Evolutionary conservation across 2,888 invertebrate species (phyloP).

Genomic region (Meta bourneti): DNA sequence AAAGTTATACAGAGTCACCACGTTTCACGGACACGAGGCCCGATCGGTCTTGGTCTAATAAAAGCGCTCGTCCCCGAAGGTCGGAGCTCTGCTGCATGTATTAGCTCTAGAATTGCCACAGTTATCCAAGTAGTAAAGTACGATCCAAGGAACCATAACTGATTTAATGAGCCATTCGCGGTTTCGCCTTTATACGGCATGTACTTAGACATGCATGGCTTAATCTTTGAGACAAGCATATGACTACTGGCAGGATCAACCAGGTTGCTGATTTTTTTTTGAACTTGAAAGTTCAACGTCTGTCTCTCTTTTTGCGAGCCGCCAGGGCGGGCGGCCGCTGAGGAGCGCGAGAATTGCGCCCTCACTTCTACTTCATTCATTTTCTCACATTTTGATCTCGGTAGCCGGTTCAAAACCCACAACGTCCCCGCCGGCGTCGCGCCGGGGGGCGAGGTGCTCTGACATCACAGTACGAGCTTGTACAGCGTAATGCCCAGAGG

Average conservation of each 20-base stretch:
- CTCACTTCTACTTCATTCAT: too few species aligned
- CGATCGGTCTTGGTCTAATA: constrained; percentile 84
- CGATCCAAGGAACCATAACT: constrained; percentile 84
- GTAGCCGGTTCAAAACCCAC: too few species aligned
- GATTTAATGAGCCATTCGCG: constrained; percentile 85
- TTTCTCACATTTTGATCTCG: too few species aligned
- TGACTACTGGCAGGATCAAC: constrained; percentile 85
- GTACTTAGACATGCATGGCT: constrained; percentile 86
- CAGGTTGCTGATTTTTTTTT: too few species aligned
- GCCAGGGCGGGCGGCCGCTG: too few species aligned
- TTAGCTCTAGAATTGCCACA: constrained; percentile 87
- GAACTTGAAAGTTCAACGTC: too few species aligned
- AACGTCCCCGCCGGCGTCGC: too few species aligned
- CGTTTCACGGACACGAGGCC: constrained; percentile 65
- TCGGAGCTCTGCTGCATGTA: constrained; percentile 84
- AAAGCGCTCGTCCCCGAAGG: constrained; percentile 82
- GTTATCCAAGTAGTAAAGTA: constrained; percentile 85
- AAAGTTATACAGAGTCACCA: constrained; percentile 72
- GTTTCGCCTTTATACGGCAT: constrained; percentile 84
- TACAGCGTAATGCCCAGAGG: too few species aligned
- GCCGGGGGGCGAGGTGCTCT: too few species aligned
- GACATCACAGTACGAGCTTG: too few species aligned
- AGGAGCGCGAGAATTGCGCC: too few species aligned
- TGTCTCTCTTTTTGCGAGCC: too few species aligned
- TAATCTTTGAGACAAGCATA: constrained; percentile 86